Conservation (phyloP, 1,140 invertebrate species). For the Elysia chlorotica region DNA sequence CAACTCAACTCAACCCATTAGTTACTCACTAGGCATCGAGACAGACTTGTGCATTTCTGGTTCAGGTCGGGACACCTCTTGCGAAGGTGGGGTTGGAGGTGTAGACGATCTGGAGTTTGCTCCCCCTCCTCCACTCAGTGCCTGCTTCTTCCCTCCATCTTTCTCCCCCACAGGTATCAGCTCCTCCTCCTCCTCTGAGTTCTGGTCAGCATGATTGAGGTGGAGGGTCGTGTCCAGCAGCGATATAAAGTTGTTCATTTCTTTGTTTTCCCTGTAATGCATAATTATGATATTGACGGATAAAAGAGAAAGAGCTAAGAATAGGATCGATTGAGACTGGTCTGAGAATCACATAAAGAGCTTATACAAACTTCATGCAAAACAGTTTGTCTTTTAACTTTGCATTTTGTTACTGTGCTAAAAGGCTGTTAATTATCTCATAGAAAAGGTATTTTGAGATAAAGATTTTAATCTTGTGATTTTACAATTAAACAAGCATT, state of each 20-base stretch:
- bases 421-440: no score
- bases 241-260: slow-evolving; percentile 58
- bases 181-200: slow-evolving; percentile 41
- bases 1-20: no score
- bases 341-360: no score
- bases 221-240: slow-evolving; percentile 55
- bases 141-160: slow-evolving; percentile 36
- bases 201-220: slow-evolving; percentile 47
- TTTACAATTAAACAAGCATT: no score
- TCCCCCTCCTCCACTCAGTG: neutral
- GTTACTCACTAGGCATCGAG: slow-evolving; percentile 50
- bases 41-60: slow-evolving; percentile 25
- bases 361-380: no score
- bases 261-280: slow-evolving; percentile 56
- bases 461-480: no score
- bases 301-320: no score
- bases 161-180: slow-evolving; percentile 9
- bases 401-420: no score
- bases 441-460: no score
- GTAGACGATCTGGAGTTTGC: neutral
- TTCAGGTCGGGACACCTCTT: neutral
- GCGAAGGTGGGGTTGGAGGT: neutral
- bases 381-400: no score
- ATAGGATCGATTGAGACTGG: no score
- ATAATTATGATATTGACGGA: no score